Conservation (phyloP, 35 echinoderm and acorn worm genomes). For the Lytechinus variegatus region DNA sequence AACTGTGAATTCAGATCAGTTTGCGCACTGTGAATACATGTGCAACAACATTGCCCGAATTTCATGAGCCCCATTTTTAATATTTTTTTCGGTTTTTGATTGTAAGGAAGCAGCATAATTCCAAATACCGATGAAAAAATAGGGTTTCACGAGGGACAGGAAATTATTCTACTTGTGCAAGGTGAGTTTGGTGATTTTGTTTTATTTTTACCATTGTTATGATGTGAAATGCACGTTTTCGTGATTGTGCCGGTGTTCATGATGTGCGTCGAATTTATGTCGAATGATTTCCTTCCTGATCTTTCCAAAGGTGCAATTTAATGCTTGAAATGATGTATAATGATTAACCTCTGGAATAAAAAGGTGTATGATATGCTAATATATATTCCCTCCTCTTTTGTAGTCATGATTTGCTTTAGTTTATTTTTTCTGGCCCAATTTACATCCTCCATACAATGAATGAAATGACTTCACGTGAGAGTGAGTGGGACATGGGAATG, state of each 20-base stretch:
- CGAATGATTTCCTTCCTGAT: slow-evolving; percentile 30
- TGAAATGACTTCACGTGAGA: neutral
- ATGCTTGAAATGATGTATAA: neutral
- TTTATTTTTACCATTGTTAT: slow-evolving; percentile 16
- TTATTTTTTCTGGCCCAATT: neutral
- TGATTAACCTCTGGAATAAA: neutral
- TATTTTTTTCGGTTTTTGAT: slow-evolving; percentile 14
- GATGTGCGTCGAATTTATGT: neutral
- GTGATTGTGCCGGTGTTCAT: neutral
- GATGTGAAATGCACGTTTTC: slow-evolving; percentile 7
- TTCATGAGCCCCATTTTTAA: neutral
- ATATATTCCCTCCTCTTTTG: neutral
- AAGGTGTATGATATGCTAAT: neutral
- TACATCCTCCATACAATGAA: neutral
- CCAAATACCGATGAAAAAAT: slow-evolving; percentile 32
- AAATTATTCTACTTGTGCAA: slow-evolving; percentile 42
- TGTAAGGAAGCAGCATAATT: slow-evolving; percentile 11
- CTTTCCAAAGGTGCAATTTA: neutral
- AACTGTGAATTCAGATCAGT: neutral
- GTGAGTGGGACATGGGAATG: neutral
- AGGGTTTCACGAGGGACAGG: slow-evolving; percentile 14
- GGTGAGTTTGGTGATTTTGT: neutral
- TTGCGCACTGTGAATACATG: slow-evolving; percentile 36
- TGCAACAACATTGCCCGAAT: slow-evolving; percentile 14
- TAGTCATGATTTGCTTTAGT: neutral